Evolutionary conservation across 2,888 invertebrate genomes (phyloP), one percentile per base, ranked within the genome.

Genomic region (Hirtodrosophila confusa): DNA sequence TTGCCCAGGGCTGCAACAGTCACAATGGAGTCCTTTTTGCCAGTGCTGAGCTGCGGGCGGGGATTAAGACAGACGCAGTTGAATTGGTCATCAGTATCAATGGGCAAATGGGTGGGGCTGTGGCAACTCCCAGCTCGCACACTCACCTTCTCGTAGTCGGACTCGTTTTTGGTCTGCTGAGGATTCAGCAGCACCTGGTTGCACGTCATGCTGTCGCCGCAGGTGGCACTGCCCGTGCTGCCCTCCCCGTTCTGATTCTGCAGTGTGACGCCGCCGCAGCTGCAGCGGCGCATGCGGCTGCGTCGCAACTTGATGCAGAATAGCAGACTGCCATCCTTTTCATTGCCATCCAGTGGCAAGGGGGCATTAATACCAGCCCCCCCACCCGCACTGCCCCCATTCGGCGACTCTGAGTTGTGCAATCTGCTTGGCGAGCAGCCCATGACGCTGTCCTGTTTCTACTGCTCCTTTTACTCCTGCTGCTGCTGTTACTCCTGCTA

Each of bases 21-120:
- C 27, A 91, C 91, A 79, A 91, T 91, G 40, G 91, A 91, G 76
- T 91, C 91, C 88, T 91, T 91, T 75, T 91, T 91, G 58, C 90
- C 89, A 53, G 89, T 89, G 80, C 89, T 89, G 69, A 90, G 89
- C 91, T 91, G 86, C 48, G 47, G 61, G 47, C 50, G 57, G 23
- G 43, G 65, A 56, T 61, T 55, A 44, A 45, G 41, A 35, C 10
- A 54, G 29, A 55, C 10, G 40, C 17, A 37, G 47, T 57, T 54
- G 31, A 50, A 43, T 62, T 74, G 54, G 66, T 58, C 49, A 50
- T 24, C 35, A 35, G 11, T 41, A 29, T 41, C 31, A n/a, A 27
- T 35, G 24, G n/a, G n/a, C 5, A 9, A 39, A 24, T 12, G 54
- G 53, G 12, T 11, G 49, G 39, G 39, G 40, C 24, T 23, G n/a